Evolutionary conservation across 2,797 vertebrate species (phyloP), one percentile per base, ranked within the genome.

Genomic region (Diglossa cyanea): DNA sequence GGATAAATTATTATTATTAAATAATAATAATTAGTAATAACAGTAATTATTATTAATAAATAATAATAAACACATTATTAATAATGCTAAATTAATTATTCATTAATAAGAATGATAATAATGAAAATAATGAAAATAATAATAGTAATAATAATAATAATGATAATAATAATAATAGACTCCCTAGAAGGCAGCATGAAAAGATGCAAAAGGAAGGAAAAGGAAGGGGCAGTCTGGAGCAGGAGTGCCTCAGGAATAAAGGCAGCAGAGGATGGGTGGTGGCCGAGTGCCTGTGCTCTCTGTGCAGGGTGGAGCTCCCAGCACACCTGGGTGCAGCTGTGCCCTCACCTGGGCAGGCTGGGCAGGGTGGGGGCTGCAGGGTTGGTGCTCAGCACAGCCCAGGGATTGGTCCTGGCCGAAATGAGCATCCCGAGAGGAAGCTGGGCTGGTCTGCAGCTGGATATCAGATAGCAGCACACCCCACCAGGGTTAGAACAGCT

Each of bases 211-310:
- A 54, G 48, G n/a, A 45, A n/a, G 23, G 57, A 47, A 54, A 54
- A 58, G 28, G 20, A 82, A 81, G 26, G n/a, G 12, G 3, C 28
- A 63, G 13, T 73, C 37, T 45, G 53, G 33, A 73, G 60, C 33
- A 30, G 45, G 19, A 47, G 21, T 37, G 17, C 25, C 57, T 26
- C 2, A 26, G 47, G 65, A 70, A 31, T 40, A 26, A 58, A 30
- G 42, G 45, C 23, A 12, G 71, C 62, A 53, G 30, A 4, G 7
- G 1, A 0, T 35, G 0, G 10, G 48, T 19, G 48, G 72, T 0
- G 1, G 21, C 20, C 1, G 3, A 10, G 48, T n/a, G 8, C 28
- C n/a, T 18, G 19, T 16, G 55, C 47, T 48, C 20, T 9, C 30
- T 39, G 35, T 0, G 2, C 45, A 77, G 37, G 17, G 1, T 51